Conservation (phyloP, 2,888 invertebrate species). For the Cordilura impudica region DNA sequence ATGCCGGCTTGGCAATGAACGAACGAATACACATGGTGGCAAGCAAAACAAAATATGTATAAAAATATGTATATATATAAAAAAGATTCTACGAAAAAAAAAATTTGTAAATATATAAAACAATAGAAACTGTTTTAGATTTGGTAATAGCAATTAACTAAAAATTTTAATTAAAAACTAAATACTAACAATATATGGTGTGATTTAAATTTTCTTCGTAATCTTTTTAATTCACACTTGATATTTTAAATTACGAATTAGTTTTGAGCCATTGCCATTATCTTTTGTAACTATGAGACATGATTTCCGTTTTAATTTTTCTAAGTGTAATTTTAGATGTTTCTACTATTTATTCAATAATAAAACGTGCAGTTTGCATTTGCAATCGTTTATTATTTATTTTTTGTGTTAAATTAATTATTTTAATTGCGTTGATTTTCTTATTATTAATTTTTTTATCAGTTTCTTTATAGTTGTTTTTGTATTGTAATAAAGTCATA, state of each 20-base stretch:
- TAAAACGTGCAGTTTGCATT: conserved; percentile 56
- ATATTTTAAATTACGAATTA: background rate
- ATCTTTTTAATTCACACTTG: no score
- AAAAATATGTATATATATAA: conserved; percentile 31
- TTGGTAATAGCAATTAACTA: conserved; percentile 19
- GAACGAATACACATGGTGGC: conserved; percentile 36
- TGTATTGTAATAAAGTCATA: conserved; percentile 8
- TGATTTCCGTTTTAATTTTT: conserved; percentile 38
- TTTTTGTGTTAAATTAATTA: conserved; percentile 45
- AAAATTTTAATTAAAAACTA: no score
- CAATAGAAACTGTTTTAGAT: conserved; percentile 53
- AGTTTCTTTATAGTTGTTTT: conserved; percentile 33
- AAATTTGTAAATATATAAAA: conserved; percentile 16
- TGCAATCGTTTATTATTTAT: conserved; percentile 12
- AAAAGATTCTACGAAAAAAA: conserved; percentile 29
- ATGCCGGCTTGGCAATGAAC: conserved; percentile 55
- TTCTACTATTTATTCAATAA: background rate
- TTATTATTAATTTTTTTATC: conserved; percentile 26
- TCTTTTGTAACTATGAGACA: conserved; percentile 11
- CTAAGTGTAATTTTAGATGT: conserved; percentile 24
- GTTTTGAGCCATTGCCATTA: background rate
- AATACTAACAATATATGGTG: no score
- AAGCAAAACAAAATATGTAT: conserved; percentile 10
- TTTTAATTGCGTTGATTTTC: conserved; percentile 63
- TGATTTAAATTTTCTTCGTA: no score